Base-by-base conservation (phyloP, 1,140 invertebrate genomes). In the Drosophila tropicalis region DNA sequence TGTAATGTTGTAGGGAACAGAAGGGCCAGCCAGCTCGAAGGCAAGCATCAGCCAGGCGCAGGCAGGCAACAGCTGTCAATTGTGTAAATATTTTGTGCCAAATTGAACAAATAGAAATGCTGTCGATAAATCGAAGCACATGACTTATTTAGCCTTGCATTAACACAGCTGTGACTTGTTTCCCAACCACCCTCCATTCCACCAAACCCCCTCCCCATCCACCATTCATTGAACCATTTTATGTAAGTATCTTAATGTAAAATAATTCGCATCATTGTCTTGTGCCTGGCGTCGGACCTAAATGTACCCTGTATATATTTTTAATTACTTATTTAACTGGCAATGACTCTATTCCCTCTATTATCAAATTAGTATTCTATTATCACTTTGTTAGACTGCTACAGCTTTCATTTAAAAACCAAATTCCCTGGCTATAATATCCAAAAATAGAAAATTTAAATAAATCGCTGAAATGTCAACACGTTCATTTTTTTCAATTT, bases 41-140 rank as follows among this genome's bases (percentile, higher is more conserved):
- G 4, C 7, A 51, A 29, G 34, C 32, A 41, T 34, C 40, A 54
- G 67, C 44, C 72, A 76, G 58, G 5, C 29, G 5, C 76, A 76
- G 66, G 44, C 44, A 76, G 72, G 44, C 44, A 51, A 19, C 75
- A 78, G 75, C 75, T 78, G 75, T 78, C 75, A 78, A 62, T 78
- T 78, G 75, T 78, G 75, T 78, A 78, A 78, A 78, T 78, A 78
- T 78, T 78, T 78, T 78, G 75, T 70, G 75, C 67, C 74, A 78
- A 78, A 62, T 51, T 67, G 75, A 77, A 72, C 74, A 78, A 78
- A 78, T 78, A 78, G 74, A 78, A 78, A 78, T 78, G 74, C 62
- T 77, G 68, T 77, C 75, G 68, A 78, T 77, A 77, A 77, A 77
- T 78, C 74, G 74, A 77, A 72, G 74, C 74, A 78, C 74, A 78